Evolutionary conservation across 2,113 vertebrate genomes (phyloP), one percentile per base, ranked within the genome.

Genomic region (Tetrax tetrax): DNA sequence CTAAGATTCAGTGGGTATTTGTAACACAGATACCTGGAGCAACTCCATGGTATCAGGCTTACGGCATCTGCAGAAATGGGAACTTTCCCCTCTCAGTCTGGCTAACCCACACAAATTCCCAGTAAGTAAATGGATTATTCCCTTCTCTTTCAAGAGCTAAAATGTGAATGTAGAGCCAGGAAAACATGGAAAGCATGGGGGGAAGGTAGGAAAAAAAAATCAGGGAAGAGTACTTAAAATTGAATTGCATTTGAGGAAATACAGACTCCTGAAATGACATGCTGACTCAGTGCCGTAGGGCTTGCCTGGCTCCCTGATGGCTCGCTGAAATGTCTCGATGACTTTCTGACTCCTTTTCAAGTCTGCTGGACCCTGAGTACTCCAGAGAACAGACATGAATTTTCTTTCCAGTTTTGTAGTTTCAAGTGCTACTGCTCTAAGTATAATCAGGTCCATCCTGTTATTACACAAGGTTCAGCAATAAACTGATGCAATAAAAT

Each of bases 391-490:
- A 92, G 43, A 47, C 65, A 51, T 14, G 61, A 70, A 41, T 66
- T 87, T 87, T 95, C 87, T 78, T 92, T 83, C 91, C 91, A 87
- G 21, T 71, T 91, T 56, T 78, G 72, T 20, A 71, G 24, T 79
- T 94, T 92, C 38, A 51, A 95, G 64, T 64, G 93, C 96, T 96
- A 96, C 83, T 93, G 81, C 87, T 95, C 27, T 12, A 87, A 92
- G n/a, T 35, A 27, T 94, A 91, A 95, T 95, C 77, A 87, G 87
- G 77, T 78, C 94, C 87, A 89, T 95, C 74, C 83, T 71, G 83
- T 81, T 93, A 75, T 92, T 97, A 91, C 89, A 91, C 95, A 97
- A 89, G 43, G 19, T 89, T 92, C 45, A 35, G 80, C 61, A 95
- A 91, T 94, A 92, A 95, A 78, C 9, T 56, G 35, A 7, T 69